Evolutionary conservation across 2,797 vertebrate genomes (phyloP).

Genomic region (Sebastes iracundus): DNA sequence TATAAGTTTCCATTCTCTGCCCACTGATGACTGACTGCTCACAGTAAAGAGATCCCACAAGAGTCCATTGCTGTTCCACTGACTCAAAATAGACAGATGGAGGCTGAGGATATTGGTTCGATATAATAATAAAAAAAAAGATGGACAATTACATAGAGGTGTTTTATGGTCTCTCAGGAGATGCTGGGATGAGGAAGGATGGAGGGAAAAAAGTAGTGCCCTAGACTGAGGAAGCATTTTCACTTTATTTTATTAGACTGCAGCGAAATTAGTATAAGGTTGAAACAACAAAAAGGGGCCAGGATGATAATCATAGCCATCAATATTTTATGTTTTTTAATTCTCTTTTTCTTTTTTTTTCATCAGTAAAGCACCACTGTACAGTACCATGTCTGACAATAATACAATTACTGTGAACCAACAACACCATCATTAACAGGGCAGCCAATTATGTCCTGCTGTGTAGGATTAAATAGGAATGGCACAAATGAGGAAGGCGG

Average conservation of each 20-base stretch:
- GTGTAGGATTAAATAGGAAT: background rate
- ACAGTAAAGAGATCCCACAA: constrained; percentile 45
- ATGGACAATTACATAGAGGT: constrained; percentile 45
- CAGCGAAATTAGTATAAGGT: background rate
- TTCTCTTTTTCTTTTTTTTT: too few relatives aligned
- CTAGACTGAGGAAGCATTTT: background rate
- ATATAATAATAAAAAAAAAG: constrained; percentile 37
- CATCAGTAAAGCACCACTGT: background rate
- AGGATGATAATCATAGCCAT: background rate
- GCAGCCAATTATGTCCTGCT: background rate
- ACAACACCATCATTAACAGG: constrained; percentile 1
- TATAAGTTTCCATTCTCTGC: constrained; percentile 39
- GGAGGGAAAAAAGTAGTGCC: background rate
- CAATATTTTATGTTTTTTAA: background rate
- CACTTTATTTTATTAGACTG: background rate
- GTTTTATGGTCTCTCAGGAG: constrained; percentile 47
- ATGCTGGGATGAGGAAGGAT: background rate
- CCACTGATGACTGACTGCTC: constrained; percentile 44
- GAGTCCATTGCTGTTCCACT: constrained; percentile 28
- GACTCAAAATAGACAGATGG: constrained; percentile 36
- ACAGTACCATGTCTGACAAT: background rate
- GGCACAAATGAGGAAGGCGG: background rate
- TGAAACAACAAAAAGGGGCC: background rate
- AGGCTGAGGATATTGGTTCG: constrained; percentile 31
- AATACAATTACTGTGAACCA: background rate